Evolutionary conservation across 2,797 vertebrate species (phyloP).

Genomic region (Botia kubotai): DNA sequence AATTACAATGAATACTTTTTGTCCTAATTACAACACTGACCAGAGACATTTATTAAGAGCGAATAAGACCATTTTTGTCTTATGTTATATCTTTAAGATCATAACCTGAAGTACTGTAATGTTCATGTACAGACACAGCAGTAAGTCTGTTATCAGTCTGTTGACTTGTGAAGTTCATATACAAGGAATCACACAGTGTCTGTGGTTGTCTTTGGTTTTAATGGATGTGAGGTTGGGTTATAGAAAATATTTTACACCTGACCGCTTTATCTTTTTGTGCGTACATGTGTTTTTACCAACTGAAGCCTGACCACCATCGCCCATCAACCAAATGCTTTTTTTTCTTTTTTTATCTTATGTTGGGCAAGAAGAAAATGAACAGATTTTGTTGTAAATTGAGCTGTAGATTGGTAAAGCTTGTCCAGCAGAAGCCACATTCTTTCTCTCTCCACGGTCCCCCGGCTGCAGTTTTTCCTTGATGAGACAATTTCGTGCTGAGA

Average conservation of each 20-base stretch:
- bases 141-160: too few species aligned
- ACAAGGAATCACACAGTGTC: not conserved
- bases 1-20: not conserved
- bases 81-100: not conserved
- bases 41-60: too few species aligned
- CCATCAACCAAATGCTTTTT: constrained; percentile 26
- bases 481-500: constrained; percentile 58
- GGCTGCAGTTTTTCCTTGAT: constrained; percentile 64
- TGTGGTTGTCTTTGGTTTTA: not conserved
- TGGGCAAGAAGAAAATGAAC: constrained; percentile 29
- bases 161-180: not conserved
- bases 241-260: not conserved
- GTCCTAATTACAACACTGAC: not conserved
- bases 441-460: constrained; percentile 44
- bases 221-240: not conserved
- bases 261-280: not conserved
- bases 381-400: constrained; percentile 47
- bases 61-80: too few species aligned
- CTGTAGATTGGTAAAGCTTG: constrained; percentile 45
- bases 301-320: constrained; percentile 17
- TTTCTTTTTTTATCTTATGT: constrained; percentile 26
- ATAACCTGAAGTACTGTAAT: too few species aligned
- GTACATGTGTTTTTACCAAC: not conserved
- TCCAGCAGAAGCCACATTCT: constrained; percentile 33
- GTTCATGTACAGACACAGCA: too few species aligned